Evolutionary conservation across 2,888 invertebrate genomes (phyloP), one percentile per base, ranked within the genome.

Genomic region (Hydrotaea cyrtoneurina): DNA sequence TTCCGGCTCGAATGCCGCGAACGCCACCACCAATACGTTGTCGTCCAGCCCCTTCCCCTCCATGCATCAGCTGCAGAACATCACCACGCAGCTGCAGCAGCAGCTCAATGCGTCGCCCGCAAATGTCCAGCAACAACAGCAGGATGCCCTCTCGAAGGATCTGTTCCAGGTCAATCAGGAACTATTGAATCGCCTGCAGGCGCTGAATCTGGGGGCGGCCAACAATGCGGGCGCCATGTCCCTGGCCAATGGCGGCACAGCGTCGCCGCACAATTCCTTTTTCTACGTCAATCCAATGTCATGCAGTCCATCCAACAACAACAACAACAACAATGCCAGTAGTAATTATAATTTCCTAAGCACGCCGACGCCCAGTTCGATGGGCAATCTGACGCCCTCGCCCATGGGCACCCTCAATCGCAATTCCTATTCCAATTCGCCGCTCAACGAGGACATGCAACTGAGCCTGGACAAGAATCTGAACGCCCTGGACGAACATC

Each of bases 401-500:
- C 92, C 92, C 1, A 87, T 92, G 85, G 90, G 91, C 78, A 90
- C 91, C 7, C 86, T 93, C 11, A 92, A 90, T 78, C 90, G 92
- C 64, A 92, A 91, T 83, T 92, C 93, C 15, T 92, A 89, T 82
- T 89, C 91, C 3, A 91, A 91, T 80, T 90, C 90, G 62, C 90
- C 91, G 71, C 87, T 90, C 71, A 89, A 91, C 64, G 91, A 90
- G 78, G 91, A 90, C 59, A 86, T 90, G 17, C 89, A 90, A 3
- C 81, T 91, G 17, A 92, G 91, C 86, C 91, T 92, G 82, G 92
- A 92, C 72, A 90, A 92, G 83, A 92, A 92, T 86, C 93, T 93
- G 7, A 93, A 93, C n/a, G 92, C 92, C 5, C 85, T 92, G 31
- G 93, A 94, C 78, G 93, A 93, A n/a, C 94, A 94, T 17, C 95